Percentiles rank a stretch among this genome's conserved stretches.
phyloP scores from a whole-genome alignment of 2,797 vertebrate species.

The Stomatorhinus walkeri region DNA sequence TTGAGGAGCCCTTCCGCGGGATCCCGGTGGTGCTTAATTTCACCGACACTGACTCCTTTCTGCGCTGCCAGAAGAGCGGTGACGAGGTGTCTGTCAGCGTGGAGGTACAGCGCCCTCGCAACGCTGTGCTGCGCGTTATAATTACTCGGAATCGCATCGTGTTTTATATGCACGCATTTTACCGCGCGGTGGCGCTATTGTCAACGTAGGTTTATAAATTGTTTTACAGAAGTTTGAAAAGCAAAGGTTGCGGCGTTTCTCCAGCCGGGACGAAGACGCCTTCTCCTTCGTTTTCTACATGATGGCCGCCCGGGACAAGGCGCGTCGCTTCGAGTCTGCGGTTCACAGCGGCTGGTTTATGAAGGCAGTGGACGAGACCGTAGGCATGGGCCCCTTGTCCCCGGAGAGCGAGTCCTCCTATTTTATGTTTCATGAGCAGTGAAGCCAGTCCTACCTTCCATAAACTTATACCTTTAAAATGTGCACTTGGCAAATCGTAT shows the following conservation, averaged over 20 bases:
- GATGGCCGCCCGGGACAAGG: not conserved
- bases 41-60: constrained; percentile 50
- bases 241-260: constrained; percentile 4
- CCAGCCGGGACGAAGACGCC: not conserved
- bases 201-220: not conserved
- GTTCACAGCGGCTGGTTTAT: constrained; percentile 20
- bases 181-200: not conserved
- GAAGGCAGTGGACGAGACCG: not conserved
- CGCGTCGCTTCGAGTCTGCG: constrained; percentile 22
- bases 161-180: not conserved
- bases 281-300: constrained; percentile 29
- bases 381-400: not conserved
- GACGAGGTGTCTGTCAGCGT: constrained; percentile 38
- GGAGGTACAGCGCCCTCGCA: constrained; percentile 44
- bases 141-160: not conserved
- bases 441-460: not conserved
- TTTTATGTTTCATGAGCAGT: not conserved
- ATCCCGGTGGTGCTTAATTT: constrained; percentile 63
- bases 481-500: not conserved
- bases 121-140: not conserved
- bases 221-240: constrained; percentile 10
- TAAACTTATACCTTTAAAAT: not conserved
- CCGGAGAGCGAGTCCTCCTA: not conserved
- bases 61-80: constrained; percentile 46
- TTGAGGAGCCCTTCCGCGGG: constrained; percentile 23